Evolutionary conservation across 2,888 invertebrate genomes (phyloP), one percentile per base, ranked within the genome.

Genomic region (Dromius quadrimaculatus): DNA sequence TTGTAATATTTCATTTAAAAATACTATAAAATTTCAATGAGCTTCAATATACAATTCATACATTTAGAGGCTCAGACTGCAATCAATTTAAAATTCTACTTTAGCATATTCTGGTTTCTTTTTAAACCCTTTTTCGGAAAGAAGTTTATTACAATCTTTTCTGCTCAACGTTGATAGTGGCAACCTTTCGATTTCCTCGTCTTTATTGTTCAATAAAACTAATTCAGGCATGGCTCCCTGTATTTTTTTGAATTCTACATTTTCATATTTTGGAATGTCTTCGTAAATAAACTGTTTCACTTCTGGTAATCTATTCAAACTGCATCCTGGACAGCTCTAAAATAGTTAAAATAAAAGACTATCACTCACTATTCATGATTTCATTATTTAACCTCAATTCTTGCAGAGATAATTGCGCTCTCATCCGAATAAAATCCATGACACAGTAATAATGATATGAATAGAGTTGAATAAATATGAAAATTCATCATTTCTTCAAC

Each of bases 291-390:
- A 91, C 66, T 83, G 80, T 78, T 88, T 89, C 4, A 91, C 88
- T 76, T 90, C 88, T 0, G 87, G 86, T 38, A 90, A 82, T 66
- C 89, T 84, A 76, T 90, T 90, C 66, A 91, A 79, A 1, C 87
- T 86, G 78, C 91, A 91, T 47, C 90, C 90, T 75, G 87, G 84
- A 80, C 91, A 91, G 76, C 88, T 90, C 91, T 91, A 81, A 69
- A 82, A 82, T 54, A 47, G 22, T 22, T 45, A 47, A 73, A 1
- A 59, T 11, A 32, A 34, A 19, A 17, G 38, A 71, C 63, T 32
- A 45, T 59, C 20, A 9, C 17, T 3, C 6, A 41, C 4, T n/a
- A n/a, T 6, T 32, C 15, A 8, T 23, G 9, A 1, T 28, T 54
- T 4, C 15, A 11, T 2, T 8, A 19, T 3, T 13, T 15, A 72